Percentiles rank a stretch among this genome's conserved stretches.
Evolutionary conservation across 2,113 vertebrate genomes (phyloP).

Genomic region (Rattus rattus): DNA sequence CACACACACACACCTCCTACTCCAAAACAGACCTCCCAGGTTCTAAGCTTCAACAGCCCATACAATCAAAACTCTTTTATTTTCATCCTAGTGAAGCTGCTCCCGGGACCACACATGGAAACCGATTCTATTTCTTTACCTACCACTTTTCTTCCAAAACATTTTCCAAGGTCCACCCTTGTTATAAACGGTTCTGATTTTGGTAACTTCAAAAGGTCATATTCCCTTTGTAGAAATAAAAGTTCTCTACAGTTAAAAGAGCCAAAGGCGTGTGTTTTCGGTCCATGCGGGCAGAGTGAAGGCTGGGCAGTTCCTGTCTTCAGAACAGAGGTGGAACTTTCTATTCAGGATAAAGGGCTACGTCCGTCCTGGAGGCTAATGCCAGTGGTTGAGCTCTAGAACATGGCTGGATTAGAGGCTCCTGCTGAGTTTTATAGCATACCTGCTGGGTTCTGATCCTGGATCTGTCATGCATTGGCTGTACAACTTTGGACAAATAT

Average conservation of each 20-base stretch:
- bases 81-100: neutral
- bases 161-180: neutral
- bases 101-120: neutral
- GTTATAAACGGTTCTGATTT: neutral
- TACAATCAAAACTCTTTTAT: neutral
- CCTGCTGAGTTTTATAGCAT: neutral
- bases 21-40: slow-evolving; percentile 2
- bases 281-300: neutral
- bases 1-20: neutral
- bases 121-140: neutral
- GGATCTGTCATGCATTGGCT: neutral
- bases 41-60: neutral
- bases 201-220: neutral
- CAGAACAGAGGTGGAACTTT: neutral
- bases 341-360: neutral
- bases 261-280: neutral
- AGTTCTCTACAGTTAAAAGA: neutral
- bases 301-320: neutral
- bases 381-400: neutral
- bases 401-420: neutral
- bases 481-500: neutral
- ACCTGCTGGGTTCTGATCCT: neutral
- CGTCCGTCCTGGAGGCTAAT: too few species aligned
- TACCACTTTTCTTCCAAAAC: neutral
- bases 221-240: neutral